A percentile compares a stretch with the other conserved stretches of the same genome.
Evolutionary conservation across 2,113 vertebrate genomes (phyloP).

Genomic region (Corythornis vintsioides): DNA sequence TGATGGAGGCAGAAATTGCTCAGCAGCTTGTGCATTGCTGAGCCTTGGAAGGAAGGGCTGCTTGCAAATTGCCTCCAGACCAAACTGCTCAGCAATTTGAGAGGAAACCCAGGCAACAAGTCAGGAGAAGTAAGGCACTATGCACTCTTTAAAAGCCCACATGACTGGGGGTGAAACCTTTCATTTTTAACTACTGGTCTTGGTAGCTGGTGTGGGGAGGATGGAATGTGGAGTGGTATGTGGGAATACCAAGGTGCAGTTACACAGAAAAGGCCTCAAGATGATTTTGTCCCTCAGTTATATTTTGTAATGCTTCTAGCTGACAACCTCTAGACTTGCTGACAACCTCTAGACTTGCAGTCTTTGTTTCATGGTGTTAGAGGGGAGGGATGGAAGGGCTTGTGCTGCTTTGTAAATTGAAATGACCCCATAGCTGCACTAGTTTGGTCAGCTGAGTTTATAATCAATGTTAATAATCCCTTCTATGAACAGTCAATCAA

Average conservation of each 20-base stretch:
- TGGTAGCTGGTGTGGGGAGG: neutral
- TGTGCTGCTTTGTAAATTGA: neutral
- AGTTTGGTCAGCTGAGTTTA: neutral
- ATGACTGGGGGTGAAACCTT: neutral
- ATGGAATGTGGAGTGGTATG: neutral
- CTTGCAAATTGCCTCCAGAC: neutral
- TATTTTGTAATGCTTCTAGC: neutral
- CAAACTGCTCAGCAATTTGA: neutral
- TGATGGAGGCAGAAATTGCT: neutral
- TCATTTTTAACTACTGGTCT: neutral
- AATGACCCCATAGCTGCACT: neutral
- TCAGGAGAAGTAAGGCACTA: neutral
- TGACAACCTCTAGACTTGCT: neutral
- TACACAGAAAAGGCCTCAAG: neutral
- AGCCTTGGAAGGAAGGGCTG: neutral
- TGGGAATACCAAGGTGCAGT: neutral
- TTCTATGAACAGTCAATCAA: neutral
- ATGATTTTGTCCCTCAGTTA: neutral
- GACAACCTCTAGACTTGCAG: neutral
- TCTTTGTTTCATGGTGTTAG: neutral
- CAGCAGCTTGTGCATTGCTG: neutral
- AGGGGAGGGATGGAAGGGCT: neutral
- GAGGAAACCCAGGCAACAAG: neutral
- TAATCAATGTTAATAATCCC: neutral
- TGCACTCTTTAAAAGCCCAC: neutral